A percentile compares a stretch with the other conserved stretches of the same genome.
These are phyloP conservation scores for Ptiloglossa arizonensis DNA, from an alignment of 1,140 invertebrate species.

Conservation along the genomic window DNA sequence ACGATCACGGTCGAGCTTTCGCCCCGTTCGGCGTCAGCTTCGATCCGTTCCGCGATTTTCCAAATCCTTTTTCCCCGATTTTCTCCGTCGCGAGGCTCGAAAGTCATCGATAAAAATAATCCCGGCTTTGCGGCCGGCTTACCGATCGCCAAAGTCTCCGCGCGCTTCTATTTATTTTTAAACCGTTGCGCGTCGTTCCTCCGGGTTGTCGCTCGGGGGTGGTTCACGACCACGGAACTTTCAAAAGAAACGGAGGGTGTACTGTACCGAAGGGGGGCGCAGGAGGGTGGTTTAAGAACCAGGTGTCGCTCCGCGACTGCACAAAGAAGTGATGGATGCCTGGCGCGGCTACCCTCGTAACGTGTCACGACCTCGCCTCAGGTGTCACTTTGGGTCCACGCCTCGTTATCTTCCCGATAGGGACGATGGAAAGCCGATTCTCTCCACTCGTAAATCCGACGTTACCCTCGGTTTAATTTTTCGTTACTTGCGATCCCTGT, in stretches of 20 bases:
- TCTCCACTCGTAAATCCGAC: constrained; percentile 23
- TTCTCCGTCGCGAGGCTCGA: constrained; percentile 1
- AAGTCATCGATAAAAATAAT: constrained; percentile 66
- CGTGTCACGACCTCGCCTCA: constrained; percentile 69
- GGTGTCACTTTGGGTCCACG: constrained; percentile 70
- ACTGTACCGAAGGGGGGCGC: constrained; percentile 26
- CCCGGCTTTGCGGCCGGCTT: constrained; percentile 49
- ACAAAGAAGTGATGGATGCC: constrained; percentile 75
- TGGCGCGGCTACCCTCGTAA: constrained; percentile 67
- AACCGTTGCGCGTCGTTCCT: constrained; percentile 36
- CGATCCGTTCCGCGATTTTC: neutral
- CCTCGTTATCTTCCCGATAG: constrained; percentile 65
- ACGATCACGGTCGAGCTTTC: neutral
- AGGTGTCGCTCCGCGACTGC: constrained; percentile 70
- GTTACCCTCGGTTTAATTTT: neutral
- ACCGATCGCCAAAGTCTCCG: constrained; percentile 25
- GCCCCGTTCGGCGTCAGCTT: neutral
- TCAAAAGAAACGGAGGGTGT: constrained; percentile 58
- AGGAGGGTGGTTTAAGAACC: constrained; percentile 58
- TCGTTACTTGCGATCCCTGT: neutral
- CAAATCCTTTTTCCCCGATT: constrained; percentile 32
- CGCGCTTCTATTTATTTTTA: constrained; percentile 56
- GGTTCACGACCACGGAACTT: constrained; percentile 46
- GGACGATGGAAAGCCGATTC: constrained; percentile 43
- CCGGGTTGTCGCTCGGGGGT: constrained; percentile 41